Percentiles rank a stretch among this genome's conserved stretches.
phyloP scores from a whole-genome alignment of 2,113 vertebrate genomes.

The Octodon degus region DNA sequence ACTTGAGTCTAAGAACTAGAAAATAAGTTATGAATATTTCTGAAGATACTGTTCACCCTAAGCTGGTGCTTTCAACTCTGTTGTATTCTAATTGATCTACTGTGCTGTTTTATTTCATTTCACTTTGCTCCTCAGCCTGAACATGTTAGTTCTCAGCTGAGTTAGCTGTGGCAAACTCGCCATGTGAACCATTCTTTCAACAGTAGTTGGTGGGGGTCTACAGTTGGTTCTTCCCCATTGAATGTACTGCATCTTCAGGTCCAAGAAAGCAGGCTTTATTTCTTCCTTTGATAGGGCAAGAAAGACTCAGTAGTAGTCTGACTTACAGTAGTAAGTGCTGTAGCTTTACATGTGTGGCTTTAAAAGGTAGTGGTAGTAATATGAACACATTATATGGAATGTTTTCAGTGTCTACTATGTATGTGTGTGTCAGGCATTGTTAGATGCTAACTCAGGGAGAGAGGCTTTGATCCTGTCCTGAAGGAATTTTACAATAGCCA shows the following conservation, averaged over 20 bases:
- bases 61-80: neutral
- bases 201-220: neutral
- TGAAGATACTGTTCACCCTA: neutral
- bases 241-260: conserved; percentile 71
- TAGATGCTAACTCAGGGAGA: conserved; percentile 24
- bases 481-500: neutral
- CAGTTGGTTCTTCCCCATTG: conserved; percentile 73
- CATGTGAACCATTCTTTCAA: neutral
- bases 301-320: too few relatives aligned
- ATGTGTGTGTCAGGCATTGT: neutral
- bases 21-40: neutral
- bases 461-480: neutral
- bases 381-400: too few relatives aligned
- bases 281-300: conserved; percentile 66
- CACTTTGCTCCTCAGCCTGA: neutral
- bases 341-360: too few relatives aligned
- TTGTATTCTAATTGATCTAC: too few relatives aligned
- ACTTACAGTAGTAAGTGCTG: neutral
- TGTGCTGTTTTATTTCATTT: neutral
- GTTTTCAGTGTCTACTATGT: too few relatives aligned
- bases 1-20: conserved; percentile 19
- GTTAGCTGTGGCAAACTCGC: neutral
- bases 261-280: conserved; percentile 82
- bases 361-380: too few relatives aligned
- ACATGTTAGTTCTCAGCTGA: neutral